Base-by-base conservation (phyloP, 2,113 vertebrate genomes). In the Rissa tridactyla region DNA sequence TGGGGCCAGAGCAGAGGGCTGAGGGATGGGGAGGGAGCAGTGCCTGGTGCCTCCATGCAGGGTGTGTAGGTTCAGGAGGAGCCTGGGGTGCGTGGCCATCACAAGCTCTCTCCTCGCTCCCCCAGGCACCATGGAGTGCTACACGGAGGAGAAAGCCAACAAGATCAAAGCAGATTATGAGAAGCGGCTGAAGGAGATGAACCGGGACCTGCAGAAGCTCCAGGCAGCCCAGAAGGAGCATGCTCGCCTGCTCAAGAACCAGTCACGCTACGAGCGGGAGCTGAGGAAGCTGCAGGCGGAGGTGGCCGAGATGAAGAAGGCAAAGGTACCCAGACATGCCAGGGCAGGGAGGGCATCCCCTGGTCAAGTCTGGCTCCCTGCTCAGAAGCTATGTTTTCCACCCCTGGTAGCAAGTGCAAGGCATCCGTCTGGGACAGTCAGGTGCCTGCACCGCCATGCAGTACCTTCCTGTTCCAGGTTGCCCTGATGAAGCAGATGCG, bases 401-500 rank as follows among this genome's bases (percentile, higher is more conserved):
- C 42, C 25, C 25, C 11, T 44, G 64, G 55, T 26, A 86, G 25
- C 32, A 6, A 13, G 52, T 4, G 42, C 52, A 47, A 75, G 40
- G 44, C 6, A 1, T 14, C 36, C 25, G 12, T 58, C 47, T 32
- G 13, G 73, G 52, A 7, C 32, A 3, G 21, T 3, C 1, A 2
- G 38, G 15, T 79, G 23, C 61, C 61, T 4, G 2, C 15, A 17
- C 22, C 4, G 1, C 42, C 23, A 5, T 0, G 2, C 0, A 1
- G 29, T 13, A 6, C 38, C 34, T 52, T 54, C 36, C 5, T 1
- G 0, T 13, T 21, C 26, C 85, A 99, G 99, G 99, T 99, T n/a
- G 97, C 98, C 0, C 98, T 99, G 94, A 99, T 99, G 99, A 99
- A 99, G 96, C 99, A 99, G 98, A 99, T 99, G 99, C 98, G 99